Base-by-base conservation (phyloP, 1,140 invertebrate genomes). In the Panulirus ornatus region DNA sequence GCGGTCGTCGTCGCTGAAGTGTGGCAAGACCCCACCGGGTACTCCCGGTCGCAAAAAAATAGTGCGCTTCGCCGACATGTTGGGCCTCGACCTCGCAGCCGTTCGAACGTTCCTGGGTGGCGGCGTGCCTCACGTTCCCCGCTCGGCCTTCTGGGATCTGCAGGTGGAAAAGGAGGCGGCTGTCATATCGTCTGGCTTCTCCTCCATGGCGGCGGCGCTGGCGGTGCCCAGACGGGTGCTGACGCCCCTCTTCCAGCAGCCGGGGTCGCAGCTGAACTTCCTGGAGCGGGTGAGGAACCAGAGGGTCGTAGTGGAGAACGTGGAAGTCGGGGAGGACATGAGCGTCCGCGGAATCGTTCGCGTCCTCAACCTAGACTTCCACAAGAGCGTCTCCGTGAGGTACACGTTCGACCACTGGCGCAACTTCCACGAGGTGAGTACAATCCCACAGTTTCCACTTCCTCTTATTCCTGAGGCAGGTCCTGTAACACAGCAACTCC, bases 61-160 rank as follows among this genome's bases (percentile, higher is more conserved):
- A 51, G 98, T 99, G 0, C 95, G 98, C 27, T 99, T 99, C 94
- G 98, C 98, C 0, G 98, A 99, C 93, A 97, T 97, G 0, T 94
- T 99, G 44, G 98, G 98, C 0, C 94, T 99, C 9, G 98, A 99
- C 94, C 94, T 99, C 90, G 97, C 97, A 16, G 97, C 97, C 93
- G 96, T 99, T 0, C 95, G 97, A 93, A 98, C 97, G 2, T 98
- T 97, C 94, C 94, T 98, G 91, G 97, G 98, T 93, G 97, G 98
- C 93, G 97, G 98, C 94, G 96, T 98, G 90, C 97, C 97, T 1
- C 96, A 96, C 92, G 95, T 98, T 92, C 97, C 97, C 0, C 96
- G 96, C 93, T 98, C 97, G 0, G 97, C 97, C 1, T 98, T 93
- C 85, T 86, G 86, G 40, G 93, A 93, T 85, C 83, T 94, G 40